These are phyloP conservation scores for Chromis chromis DNA, from an alignment of 2,797 vertebrate species.

Conservation along the genomic window DNA sequence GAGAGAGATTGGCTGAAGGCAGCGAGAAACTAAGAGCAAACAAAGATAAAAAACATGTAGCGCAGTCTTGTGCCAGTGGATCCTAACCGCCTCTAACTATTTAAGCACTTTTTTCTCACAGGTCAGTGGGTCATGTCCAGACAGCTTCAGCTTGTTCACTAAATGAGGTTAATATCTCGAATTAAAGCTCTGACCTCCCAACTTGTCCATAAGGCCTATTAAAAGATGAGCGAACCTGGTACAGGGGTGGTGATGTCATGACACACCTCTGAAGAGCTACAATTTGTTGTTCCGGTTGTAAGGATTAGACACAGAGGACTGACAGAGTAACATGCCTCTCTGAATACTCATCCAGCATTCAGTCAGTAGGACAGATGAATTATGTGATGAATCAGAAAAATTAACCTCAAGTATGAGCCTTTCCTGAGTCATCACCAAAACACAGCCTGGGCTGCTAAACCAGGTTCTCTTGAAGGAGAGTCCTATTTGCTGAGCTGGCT, in stretches of 20 bases:
- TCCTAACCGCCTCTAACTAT: constrained; percentile 6
- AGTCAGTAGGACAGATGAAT: constrained; percentile 50
- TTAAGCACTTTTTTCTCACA: constrained; percentile 18
- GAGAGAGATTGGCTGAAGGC: neutral
- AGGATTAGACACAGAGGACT: constrained; percentile 41
- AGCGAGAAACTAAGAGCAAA: neutral
- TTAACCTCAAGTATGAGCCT: constrained; percentile 14
- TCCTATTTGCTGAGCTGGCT: constrained; percentile 35
- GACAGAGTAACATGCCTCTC: constrained; percentile 13
- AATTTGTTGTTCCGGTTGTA: constrained; percentile 29
- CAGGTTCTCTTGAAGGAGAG: constrained; percentile 12
- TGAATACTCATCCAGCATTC: constrained; percentile 39
- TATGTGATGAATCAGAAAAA: constrained; percentile 48
- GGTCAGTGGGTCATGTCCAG: constrained; percentile 44
- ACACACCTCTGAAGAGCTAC: constrained; percentile 26
- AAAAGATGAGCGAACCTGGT: constrained; percentile 35
- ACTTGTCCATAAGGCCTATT: constrained; percentile 13
- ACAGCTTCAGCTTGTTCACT: constrained; percentile 51
- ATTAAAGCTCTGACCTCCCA: constrained; percentile 59
- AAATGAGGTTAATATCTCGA: constrained; percentile 60
- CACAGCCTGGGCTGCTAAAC: constrained; percentile 15
- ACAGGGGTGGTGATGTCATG: constrained; percentile 19
- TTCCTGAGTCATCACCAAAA: constrained; percentile 48
- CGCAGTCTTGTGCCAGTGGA: constrained; percentile 3
- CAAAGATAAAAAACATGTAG: constrained; percentile 7